Conservation (phyloP, 2,888 invertebrate genomes). For the Galerucella pusilla region DNA sequence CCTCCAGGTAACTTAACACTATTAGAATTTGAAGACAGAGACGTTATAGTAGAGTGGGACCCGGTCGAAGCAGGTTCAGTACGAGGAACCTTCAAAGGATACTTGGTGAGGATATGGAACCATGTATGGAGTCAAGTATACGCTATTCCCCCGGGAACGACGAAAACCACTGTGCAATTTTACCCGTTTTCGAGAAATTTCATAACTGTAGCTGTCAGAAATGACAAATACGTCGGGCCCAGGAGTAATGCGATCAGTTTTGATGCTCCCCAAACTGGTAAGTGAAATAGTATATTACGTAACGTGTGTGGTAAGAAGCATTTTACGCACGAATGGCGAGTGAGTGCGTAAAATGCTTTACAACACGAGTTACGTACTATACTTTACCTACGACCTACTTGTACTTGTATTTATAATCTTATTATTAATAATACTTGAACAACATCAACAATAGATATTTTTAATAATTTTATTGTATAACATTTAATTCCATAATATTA, state of each 20-base stretch:
- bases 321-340: no score
- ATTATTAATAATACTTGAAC: no score
- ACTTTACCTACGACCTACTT: no score
- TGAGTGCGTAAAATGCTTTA: no score
- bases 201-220: slow-evolving; percentile 56
- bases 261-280: slow-evolving; percentile 59
- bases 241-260: slow-evolving; percentile 57
- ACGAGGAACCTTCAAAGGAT: slow-evolving; percentile 57
- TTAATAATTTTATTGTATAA: no score
- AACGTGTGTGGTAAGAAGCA: no score
- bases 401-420: no score
- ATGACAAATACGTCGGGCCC: slow-evolving; percentile 59
- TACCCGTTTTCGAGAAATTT: slow-evolving; percentile 59
- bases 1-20: slow-evolving; percentile 56
- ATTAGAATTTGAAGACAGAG: slow-evolving; percentile 52
- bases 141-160: slow-evolving; percentile 55
- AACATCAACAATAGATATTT: no score
- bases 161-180: slow-evolving; percentile 55
- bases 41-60: slow-evolving; percentile 56
- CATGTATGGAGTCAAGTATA: slow-evolving; percentile 56
- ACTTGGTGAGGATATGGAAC: slow-evolving; percentile 58
- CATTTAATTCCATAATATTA: no score
- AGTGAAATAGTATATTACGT: background rate
- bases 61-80: slow-evolving; percentile 52
- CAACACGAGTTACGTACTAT: no score